Conservation (phyloP, 53 echinoderm and acorn worm genomes). For the Pentamera pediparva region DNA sequence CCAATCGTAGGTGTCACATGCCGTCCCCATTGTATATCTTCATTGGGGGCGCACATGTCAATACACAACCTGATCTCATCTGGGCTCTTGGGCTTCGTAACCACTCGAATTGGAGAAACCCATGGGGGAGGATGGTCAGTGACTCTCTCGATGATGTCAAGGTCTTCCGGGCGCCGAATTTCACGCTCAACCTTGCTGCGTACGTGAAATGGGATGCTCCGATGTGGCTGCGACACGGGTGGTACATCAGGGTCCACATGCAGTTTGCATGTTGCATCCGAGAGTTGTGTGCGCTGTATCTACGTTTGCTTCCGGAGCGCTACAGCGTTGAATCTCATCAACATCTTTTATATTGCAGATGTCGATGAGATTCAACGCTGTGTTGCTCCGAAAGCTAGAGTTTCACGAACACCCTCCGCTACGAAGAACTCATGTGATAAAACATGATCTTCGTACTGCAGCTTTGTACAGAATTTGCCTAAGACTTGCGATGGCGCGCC, state of each 20-base stretch:
- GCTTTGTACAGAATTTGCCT: too few relatives aligned
- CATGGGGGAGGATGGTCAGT: constrained; percentile 43
- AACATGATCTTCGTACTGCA: too few relatives aligned
- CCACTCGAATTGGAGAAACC: constrained; percentile 48
- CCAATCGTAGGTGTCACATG: constrained; percentile 53
- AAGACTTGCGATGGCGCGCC: background rate
- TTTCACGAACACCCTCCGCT: too few relatives aligned
- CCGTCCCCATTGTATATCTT: constrained; percentile 48
- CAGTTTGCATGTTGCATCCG: constrained; percentile 33
- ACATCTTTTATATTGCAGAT: too few relatives aligned
- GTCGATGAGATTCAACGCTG: too few relatives aligned
- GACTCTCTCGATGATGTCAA: constrained; percentile 65
- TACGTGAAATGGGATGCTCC: constrained; percentile 62
- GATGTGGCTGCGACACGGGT: constrained; percentile 53
- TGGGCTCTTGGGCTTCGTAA: constrained; percentile 37
- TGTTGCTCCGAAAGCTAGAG: too few relatives aligned
- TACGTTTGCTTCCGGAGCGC: too few relatives aligned
- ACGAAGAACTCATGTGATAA: too few relatives aligned
- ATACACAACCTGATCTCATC: constrained; percentile 28
- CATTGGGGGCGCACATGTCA: constrained; percentile 37
- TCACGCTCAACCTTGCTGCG: constrained; percentile 47
- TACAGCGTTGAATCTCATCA: too few relatives aligned
- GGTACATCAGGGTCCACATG: constrained; percentile 41
- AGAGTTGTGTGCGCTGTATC: too few relatives aligned
- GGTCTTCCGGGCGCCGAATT: constrained; percentile 20